Evolutionary conservation across 2,113 vertebrate genomes (phyloP).

Genomic region (Ondatra zibethicus): DNA sequence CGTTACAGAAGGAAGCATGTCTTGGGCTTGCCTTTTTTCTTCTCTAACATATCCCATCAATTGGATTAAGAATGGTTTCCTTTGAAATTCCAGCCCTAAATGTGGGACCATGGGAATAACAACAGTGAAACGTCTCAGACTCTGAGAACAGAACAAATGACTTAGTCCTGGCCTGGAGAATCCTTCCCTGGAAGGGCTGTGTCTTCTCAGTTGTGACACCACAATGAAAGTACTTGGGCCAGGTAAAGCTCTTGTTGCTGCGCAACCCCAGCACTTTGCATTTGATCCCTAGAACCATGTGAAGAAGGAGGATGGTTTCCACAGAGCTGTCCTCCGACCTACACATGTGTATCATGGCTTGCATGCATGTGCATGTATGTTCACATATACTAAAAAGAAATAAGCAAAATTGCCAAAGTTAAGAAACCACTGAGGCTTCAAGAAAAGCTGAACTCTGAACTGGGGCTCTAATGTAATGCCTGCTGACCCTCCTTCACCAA

Average conservation of each 20-base stretch:
- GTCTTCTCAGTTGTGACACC: not conserved
- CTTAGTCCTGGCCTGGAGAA: not conserved
- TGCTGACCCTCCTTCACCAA: not conserved
- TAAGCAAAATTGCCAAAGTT: not conserved
- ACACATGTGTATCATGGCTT: not conserved
- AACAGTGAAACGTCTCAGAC: not conserved
- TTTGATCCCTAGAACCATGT: not conserved
- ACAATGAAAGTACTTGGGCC: not conserved
- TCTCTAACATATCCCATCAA: not conserved
- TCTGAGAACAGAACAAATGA: constrained; percentile 40
- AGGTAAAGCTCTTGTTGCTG: not conserved
- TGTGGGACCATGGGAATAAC: constrained; percentile 27
- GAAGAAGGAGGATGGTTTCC: not conserved
- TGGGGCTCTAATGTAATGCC: not conserved
- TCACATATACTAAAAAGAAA: not conserved
- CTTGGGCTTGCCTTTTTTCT: not conserved
- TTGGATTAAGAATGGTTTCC: not conserved
- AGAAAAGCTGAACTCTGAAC: not conserved
- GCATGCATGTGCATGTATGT: not conserved
- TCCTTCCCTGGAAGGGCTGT: not conserved
- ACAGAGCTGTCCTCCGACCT: not conserved
- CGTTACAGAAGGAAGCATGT: not conserved
- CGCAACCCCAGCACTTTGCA: no score
- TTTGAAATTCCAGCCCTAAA: constrained; percentile 50
- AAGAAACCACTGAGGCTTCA: not conserved